A percentile compares a stretch with the other conserved stretches of the same genome.
Evolutionary conservation across 2,888 invertebrate species (phyloP).

Genomic region (Ophion obscuratus): DNA sequence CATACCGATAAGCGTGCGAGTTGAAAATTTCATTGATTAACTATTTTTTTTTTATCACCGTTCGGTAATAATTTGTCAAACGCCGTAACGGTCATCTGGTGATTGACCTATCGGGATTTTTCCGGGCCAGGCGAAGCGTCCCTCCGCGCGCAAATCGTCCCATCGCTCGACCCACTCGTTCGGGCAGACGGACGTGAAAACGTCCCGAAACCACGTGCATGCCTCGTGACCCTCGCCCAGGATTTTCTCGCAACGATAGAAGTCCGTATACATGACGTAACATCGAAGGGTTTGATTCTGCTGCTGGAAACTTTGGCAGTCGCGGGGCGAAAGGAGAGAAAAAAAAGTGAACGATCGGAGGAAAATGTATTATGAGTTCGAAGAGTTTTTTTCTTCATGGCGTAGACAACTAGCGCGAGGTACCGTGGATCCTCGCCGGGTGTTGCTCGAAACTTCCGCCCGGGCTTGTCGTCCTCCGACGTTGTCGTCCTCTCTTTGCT

Average conservation of each 20-base stretch:
- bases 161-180: conserved; percentile 76
- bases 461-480: conserved; percentile 40
- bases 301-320: conserved; percentile 78
- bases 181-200: conserved; percentile 77
- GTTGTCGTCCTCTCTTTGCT: conserved; percentile 41
- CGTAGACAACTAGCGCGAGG: neutral
- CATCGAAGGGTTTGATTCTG: conserved; percentile 79
- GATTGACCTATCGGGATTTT: conserved; percentile 70
- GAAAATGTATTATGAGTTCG: neutral
- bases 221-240: conserved; percentile 76
- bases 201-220: conserved; percentile 79
- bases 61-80: conserved; percentile 20
- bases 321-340: neutral
- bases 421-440: conserved; percentile 75
- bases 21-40: neutral
- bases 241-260: conserved; percentile 78
- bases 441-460: conserved; percentile 35
- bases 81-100: conserved; percentile 73
- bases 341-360: neutral
- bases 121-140: conserved; percentile 73
- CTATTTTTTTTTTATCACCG: conserved; percentile 11
- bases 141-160: conserved; percentile 73
- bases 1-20: too few relatives aligned
- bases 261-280: conserved; percentile 80
- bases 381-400: neutral